Base-by-base conservation (phyloP, 37 sponge, comb jelly and placozoan species). In the Diacarnus erythraeanus region DNA sequence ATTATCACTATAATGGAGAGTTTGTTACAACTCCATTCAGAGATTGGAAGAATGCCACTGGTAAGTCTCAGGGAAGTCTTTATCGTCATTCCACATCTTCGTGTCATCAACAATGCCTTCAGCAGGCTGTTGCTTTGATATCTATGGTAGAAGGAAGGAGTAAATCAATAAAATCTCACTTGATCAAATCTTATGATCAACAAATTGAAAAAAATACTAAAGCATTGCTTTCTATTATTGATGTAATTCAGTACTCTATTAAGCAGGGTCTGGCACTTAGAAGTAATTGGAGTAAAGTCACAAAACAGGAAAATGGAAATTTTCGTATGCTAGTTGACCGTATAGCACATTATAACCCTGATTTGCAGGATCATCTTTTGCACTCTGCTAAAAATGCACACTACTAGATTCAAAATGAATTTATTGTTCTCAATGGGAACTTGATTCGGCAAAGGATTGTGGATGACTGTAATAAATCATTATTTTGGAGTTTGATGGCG, bases 11-110 rank as follows among this genome's bases (percentile, higher is more conserved):
- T 60, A 60, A 60, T 17, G 4, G n/a, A 21, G 61, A 60, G 61
- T 60, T 20, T 60, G 61, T 60, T 21, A 60, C 61, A 25, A 60
- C 3, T 18, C 23, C 61, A 60, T 60, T 60, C 22, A 26, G 61
- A n/a, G 61, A 60, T 17, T 60, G 61, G 27, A 60, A 60, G 61
- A 60, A 60, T 60, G 61, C 61, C 27, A n/a, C n/a, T 60, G 61
- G 61, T 21, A 17, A 25, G 9, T 18, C 9, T n/a, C 9, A 25
- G 27, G 27, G 27, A n/a, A 25, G n/a, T 60, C 22, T 60, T 18
- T n/a, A 60, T 26, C 27, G 61, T 60, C 61, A 60, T 60, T 18
- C 9, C 27, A 6, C 9, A 6, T 60, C 61, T 60, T 6, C 9
- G 3, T n/a, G 6, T 60, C 61, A 60, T 60, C 61, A 60, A 25